phyloP scores from a whole-genome alignment of 2,797 vertebrate genomes.

The Acridotheres tristis region DNA sequence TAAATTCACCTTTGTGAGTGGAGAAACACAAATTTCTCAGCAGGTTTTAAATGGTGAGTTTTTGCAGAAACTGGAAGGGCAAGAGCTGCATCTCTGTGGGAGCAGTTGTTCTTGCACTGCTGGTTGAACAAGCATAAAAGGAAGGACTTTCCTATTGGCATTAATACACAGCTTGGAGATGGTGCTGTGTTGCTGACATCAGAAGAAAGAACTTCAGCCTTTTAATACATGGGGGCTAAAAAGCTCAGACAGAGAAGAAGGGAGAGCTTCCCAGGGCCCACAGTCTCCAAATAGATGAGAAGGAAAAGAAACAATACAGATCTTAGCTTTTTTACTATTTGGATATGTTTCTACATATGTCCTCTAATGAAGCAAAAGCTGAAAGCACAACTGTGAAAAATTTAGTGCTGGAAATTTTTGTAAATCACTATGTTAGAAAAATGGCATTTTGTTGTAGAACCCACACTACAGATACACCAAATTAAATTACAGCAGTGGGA shows the following conservation, averaged over 20 bases:
- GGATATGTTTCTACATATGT: background rate
- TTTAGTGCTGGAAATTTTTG: background rate
- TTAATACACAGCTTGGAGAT: background rate
- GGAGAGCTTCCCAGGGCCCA: background rate
- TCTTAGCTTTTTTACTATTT: background rate
- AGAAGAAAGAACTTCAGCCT: background rate
- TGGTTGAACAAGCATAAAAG: background rate
- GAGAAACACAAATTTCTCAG: background rate
- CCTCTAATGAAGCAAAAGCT: background rate
- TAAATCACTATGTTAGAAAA: background rate
- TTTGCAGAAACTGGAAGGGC: background rate
- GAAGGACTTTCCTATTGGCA: background rate
- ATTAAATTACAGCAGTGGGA: background rate
- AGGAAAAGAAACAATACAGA: background rate
- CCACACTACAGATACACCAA: background rate
- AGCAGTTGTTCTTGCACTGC: background rate
- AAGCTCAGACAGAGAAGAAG: background rate
- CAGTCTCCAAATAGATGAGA: background rate
- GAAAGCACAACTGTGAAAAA: background rate
- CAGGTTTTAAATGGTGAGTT: background rate
- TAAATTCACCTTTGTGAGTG: background rate
- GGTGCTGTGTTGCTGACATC: background rate
- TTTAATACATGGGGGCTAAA: rapidly evolving
- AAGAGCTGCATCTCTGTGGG: background rate
- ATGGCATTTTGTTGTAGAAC: background rate